These are phyloP conservation scores for Percina caprodes DNA, from an alignment of 2,113 vertebrate species.

Conservation along the genomic window DNA sequence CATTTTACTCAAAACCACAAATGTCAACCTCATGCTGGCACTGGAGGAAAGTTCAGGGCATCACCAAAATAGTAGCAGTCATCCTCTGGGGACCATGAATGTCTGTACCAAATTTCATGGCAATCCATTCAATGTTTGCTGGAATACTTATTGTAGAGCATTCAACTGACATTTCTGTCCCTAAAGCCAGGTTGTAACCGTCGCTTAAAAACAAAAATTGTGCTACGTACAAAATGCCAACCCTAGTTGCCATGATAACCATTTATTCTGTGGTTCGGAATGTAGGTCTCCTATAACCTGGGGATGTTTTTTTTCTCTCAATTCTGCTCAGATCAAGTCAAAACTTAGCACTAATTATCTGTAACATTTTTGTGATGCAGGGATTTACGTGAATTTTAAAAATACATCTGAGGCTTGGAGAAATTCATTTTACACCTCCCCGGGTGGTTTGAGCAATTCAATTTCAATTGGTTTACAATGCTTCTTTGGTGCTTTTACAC, in stretches of 20 bases:
- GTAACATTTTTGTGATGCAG: background rate
- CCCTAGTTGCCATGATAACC: background rate
- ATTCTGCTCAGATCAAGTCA: background rate
- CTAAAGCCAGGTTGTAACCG: background rate
- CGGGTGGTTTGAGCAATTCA: background rate
- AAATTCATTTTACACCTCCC: background rate
- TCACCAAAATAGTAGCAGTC: no score
- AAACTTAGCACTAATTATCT: background rate
- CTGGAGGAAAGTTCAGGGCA: no score
- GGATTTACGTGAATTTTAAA: background rate
- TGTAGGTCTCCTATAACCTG: background rate
- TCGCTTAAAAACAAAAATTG: background rate
- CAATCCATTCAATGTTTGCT: background rate
- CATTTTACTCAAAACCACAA: background rate
- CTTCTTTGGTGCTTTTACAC: background rate
- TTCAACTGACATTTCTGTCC: background rate
- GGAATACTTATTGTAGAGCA: background rate
- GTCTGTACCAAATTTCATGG: background rate
- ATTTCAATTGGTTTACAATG: background rate
- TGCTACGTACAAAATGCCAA: background rate
- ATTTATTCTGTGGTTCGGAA: background rate
- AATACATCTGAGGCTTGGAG: background rate
- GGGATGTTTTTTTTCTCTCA: background rate
- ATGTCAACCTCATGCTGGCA: no score
- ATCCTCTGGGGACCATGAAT: background rate